Conservation (phyloP, 2,113 vertebrate species). For the Hydropotes inermis region DNA sequence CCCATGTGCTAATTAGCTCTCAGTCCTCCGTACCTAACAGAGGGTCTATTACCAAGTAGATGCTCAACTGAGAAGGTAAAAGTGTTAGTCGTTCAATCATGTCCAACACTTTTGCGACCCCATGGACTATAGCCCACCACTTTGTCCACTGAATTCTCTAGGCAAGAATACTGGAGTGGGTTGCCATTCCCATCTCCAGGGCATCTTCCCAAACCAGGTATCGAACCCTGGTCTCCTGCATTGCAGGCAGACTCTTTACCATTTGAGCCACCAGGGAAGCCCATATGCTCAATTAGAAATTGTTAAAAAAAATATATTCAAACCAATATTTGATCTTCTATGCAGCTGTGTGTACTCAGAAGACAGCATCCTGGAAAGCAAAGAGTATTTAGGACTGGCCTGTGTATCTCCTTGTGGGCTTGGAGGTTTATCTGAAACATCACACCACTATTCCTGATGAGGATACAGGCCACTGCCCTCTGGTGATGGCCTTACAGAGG, state of each 20-base stretch:
- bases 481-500: neutral
- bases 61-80: neutral
- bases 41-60: too few species aligned
- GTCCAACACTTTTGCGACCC: neutral
- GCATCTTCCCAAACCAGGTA: neutral
- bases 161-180: neutral
- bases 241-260: neutral
- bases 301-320: neutral
- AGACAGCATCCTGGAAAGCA: neutral
- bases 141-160: neutral
- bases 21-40: too few species aligned
- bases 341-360: neutral
- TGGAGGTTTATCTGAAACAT: neutral
- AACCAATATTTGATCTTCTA: neutral
- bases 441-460: neutral
- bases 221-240: fast-evolving
- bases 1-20: neutral
- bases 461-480: neutral
- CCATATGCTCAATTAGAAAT: neutral
- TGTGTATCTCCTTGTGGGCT: neutral
- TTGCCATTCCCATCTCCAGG: neutral
- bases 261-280: neutral
- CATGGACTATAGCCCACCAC: neutral
- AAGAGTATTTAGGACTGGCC: neutral
- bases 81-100: neutral